Base-by-base conservation (phyloP, 2,888 invertebrate species). In the Drosophila sordidula region DNA sequence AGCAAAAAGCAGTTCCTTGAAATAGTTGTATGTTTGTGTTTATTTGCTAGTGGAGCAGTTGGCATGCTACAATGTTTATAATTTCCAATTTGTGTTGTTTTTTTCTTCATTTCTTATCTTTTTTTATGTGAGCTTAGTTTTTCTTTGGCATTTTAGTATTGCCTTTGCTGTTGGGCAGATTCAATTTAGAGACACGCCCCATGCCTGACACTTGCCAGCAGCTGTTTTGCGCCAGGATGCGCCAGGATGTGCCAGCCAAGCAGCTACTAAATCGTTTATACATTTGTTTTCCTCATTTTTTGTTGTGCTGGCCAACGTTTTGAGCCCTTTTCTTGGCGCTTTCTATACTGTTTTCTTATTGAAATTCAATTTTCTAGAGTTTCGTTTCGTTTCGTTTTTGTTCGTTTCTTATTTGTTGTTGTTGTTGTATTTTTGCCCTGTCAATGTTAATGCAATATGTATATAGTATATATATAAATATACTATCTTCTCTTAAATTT, bases 221-320 rank as follows among this genome's bases (percentile, higher is more conserved):
- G 87, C 78, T 80, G 75, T 75, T 84, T 87, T 80, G 55, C 57
- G 56, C 58, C 54, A 59, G 64, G 64, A 59, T 70, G 65, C 54
- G 65, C 84, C 66, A 75, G 70, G 73, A 78, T 72, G 68, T 70
- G 85, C 59, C 69, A 77, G 69, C 69, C 56, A 87, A 77, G 69
- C 67, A 76, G 66, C 68, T 80, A 87, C 87, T 85, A 89, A 89
- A 89, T 89, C 87, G 87, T 82, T 85, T 83, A 68, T 87, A 87
- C 78, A 89, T 87, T 84, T 85, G 78, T 76, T 89, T 88, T 89
- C 76, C 70, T 67, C 72, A 75, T 74, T 45, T 55, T 52, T 45
- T 64, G 42, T 36, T 65, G 49, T 55, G 56, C 56, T 80, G 73
- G 80, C 68, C 80, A 80, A 80, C 70, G 78, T 71, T 70, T 78